Conservation (phyloP, 2,888 invertebrate genomes). For the Lottia gigantea region DNA sequence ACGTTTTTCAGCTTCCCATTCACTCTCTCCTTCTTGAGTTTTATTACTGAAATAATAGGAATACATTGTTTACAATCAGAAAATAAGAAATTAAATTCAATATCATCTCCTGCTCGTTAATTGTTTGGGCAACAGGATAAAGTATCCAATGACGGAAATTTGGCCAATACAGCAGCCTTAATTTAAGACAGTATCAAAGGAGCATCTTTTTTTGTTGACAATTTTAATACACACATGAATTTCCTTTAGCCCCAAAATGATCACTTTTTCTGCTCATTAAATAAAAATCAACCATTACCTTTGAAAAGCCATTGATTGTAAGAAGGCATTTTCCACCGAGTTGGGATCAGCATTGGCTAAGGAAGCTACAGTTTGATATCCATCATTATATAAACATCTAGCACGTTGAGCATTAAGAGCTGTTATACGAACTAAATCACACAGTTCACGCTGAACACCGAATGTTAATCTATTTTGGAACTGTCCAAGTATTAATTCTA, state of each 20-base stretch:
- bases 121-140: too few species aligned
- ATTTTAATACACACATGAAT: too few species aligned
- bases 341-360: conserved; percentile 81
- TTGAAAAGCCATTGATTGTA: conserved; percentile 85
- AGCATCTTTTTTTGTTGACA: too few species aligned
- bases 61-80: too few species aligned
- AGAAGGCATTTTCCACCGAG: conserved; percentile 81
- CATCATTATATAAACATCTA: conserved; percentile 83
- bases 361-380: conserved; percentile 81
- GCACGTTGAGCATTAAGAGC: conserved; percentile 87
- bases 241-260: too few species aligned
- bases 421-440: conserved; percentile 85
- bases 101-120: too few species aligned
- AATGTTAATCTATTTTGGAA: conserved; percentile 95
- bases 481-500: conserved; percentile 89
- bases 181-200: too few species aligned
- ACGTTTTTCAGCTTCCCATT: conserved; percentile 76
- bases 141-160: too few species aligned
- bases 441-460: conserved; percentile 90
- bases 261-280: background rate
- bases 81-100: too few species aligned
- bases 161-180: too few species aligned
- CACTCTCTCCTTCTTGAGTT: conserved; percentile 72
- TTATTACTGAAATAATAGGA: conserved; percentile 73
- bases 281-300: conserved; percentile 69